Conservation (phyloP, 2,888 invertebrate species). For the Amphipoea oculea region DNA sequence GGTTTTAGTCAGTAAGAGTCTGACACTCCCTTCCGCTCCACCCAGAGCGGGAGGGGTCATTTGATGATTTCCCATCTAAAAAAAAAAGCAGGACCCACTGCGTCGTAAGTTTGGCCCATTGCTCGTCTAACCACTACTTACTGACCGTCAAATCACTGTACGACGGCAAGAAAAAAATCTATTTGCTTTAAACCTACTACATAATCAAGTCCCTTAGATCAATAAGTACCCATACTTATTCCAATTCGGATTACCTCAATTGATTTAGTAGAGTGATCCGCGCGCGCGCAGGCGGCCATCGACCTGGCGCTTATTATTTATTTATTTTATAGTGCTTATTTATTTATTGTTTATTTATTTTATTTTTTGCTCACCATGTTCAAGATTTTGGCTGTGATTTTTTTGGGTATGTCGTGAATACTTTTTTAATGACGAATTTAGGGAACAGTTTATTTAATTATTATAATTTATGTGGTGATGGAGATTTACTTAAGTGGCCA, state of each 20-base stretch:
- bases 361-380: conserved; percentile 74
- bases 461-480: neutral
- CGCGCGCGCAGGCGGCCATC: conserved; percentile 68
- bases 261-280: conserved; percentile 78
- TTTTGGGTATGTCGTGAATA: conserved; percentile 72
- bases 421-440: neutral
- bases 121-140: too few relatives aligned
- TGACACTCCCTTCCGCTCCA: too few relatives aligned
- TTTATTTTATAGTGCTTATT: conserved; percentile 63
- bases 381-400: conserved; percentile 71
- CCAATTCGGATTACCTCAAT: conserved; percentile 75
- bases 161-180: too few relatives aligned
- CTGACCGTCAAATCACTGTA: too few relatives aligned
- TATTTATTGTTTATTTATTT: conserved; percentile 54
- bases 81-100: too few relatives aligned
- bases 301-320: conserved; percentile 69
- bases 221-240: conserved; percentile 78
- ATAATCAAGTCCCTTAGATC: conserved; percentile 72
- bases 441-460: neutral
- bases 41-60: too few relatives aligned
- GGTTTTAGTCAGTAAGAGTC: too few relatives aligned
- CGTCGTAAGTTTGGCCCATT: too few relatives aligned
- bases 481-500: neutral
- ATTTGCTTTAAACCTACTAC: conserved; percentile 17
- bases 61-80: too few relatives aligned